Conservation (phyloP, 2,797 vertebrate genomes). For the Pyrocephalus nanus region DNA sequence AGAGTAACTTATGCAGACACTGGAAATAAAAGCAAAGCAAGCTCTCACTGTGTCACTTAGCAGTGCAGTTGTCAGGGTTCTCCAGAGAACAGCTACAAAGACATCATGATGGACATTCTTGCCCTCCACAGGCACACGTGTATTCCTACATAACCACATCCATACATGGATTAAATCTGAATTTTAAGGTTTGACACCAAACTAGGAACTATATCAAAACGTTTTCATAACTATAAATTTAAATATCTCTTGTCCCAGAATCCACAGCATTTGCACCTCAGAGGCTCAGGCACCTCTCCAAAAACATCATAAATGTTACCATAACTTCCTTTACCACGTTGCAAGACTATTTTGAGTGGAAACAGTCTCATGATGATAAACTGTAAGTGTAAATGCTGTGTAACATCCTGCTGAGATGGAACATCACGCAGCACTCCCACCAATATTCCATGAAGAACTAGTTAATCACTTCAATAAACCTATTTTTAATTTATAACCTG, state of each 20-base stretch:
- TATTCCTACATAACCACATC: background rate
- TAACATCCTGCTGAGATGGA: background rate
- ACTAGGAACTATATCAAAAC: background rate
- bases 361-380: background rate
- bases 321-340: background rate
- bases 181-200: background rate
- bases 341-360: background rate
- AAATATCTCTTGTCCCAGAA: background rate
- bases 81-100: background rate
- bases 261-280: background rate
- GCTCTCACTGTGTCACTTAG: background rate
- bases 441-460: background rate
- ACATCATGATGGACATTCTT: fast-evolving
- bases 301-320: background rate
- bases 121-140: background rate
- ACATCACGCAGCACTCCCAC: background rate
- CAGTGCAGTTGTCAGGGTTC: background rate
- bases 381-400: background rate
- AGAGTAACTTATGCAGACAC: background rate
- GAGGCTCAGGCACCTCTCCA: background rate
- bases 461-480: background rate
- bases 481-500: background rate
- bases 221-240: background rate
- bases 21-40: background rate
- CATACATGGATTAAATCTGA: background rate